A percentile compares a stretch with the other conserved stretches of the same genome.
Evolutionary conservation across 2,888 invertebrate genomes (phyloP).

Genomic region (Dasypolia templi): DNA sequence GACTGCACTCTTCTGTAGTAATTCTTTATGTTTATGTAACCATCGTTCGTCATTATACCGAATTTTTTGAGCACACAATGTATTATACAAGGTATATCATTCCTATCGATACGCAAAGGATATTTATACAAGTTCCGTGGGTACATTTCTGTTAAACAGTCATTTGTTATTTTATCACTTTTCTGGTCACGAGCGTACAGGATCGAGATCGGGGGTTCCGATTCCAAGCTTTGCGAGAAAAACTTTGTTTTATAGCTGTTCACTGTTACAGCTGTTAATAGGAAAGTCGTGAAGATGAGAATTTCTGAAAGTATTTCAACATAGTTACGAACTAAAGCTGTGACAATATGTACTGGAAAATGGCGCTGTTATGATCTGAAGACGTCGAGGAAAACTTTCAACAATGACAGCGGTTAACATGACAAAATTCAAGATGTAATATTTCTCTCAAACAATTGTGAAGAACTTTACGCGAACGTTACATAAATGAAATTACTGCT

Average conservation of each 20-base stretch:
- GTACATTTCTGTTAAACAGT: conserved; percentile 86
- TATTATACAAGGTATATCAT: conserved; percentile 86
- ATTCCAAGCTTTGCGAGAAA: conserved; percentile 82
- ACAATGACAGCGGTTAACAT: conserved; percentile 21
- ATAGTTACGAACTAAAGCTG: conserved; percentile 46
- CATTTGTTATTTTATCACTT: conserved; percentile 83
- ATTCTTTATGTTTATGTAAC: conserved; percentile 84
- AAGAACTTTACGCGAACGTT: conserved; percentile 38
- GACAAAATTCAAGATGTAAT: conserved; percentile 31
- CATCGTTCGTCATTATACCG: conserved; percentile 87
- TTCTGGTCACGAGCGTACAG: conserved; percentile 84
- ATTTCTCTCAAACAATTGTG: conserved; percentile 39
- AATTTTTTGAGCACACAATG: conserved; percentile 88
- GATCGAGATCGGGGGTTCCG: conserved; percentile 84
- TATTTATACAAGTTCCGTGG: conserved; percentile 85
- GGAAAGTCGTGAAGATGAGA: conserved; percentile 71
- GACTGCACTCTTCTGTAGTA: conserved; percentile 86
- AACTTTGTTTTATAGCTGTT: conserved; percentile 77
- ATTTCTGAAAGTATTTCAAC: conserved; percentile 80
- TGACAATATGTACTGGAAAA: conserved; percentile 13
- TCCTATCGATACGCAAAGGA: conserved; percentile 83
- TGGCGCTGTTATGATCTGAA: conserved; percentile 1
- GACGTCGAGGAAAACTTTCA: conserved; percentile 32
- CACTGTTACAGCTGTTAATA: conserved; percentile 74
- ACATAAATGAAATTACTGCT: conserved; percentile 43